Evolutionary conservation across 2,113 vertebrate genomes (phyloP).

Genomic region (Pyrgilauda ruficollis): DNA sequence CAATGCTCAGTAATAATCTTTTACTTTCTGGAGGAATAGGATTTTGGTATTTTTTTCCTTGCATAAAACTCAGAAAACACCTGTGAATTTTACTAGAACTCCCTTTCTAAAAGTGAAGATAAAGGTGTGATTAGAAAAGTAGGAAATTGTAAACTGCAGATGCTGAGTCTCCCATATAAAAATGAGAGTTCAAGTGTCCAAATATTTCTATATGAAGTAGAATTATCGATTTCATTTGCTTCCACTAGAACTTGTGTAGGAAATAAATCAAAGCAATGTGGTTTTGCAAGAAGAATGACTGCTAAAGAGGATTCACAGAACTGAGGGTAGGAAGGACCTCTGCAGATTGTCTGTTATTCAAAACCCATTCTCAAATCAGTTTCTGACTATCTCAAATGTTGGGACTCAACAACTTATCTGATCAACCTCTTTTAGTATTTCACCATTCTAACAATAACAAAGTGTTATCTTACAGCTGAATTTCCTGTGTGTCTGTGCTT

Average conservation of each 20-base stretch:
- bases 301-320: neutral
- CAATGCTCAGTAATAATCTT: neutral
- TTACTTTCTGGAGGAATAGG: neutral
- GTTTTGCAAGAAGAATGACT: neutral
- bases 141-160: neutral
- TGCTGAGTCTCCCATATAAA: neutral
- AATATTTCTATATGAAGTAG: neutral
- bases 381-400: neutral
- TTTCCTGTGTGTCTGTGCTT: neutral
- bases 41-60: neutral
- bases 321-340: rapidly evolving
- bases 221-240: neutral
- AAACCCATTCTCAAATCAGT: neutral
- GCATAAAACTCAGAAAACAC: neutral
- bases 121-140: neutral
- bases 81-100: neutral
- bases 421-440: neutral
- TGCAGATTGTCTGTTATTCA: neutral
- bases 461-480: neutral
- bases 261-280: neutral
- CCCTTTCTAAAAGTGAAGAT: neutral
- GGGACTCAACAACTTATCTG: neutral
- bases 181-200: neutral
- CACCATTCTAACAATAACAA: neutral
- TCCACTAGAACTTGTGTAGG: neutral